Conservation (phyloP, 53 echinoderm and acorn worm species). For the Hippasteria phrygiana region DNA sequence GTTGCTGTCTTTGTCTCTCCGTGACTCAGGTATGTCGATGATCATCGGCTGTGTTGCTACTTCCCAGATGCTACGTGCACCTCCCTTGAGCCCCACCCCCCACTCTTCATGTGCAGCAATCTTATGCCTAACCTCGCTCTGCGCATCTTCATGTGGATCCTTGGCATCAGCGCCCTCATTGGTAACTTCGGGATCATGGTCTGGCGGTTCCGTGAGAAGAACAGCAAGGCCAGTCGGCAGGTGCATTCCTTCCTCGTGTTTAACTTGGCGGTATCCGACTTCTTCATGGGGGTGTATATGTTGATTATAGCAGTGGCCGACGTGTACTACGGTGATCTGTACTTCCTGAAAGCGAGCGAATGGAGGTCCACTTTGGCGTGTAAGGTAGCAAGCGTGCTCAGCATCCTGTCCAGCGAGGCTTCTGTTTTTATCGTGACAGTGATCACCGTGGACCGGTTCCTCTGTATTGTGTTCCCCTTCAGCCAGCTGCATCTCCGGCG, state of each 20-base stretch:
- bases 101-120: constrained; percentile 64
- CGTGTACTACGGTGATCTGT: constrained; percentile 53
- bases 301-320: constrained; percentile 68
- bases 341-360: constrained; percentile 57
- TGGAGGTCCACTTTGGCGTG: constrained; percentile 66
- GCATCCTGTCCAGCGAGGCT: constrained; percentile 72
- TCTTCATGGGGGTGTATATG: constrained; percentile 80
- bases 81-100: constrained; percentile 48
- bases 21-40: constrained; percentile 53
- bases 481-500: constrained; percentile 55
- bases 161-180: constrained; percentile 65
- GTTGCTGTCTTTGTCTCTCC: not conserved
- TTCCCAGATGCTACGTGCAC: constrained; percentile 27
- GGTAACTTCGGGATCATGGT: constrained; percentile 54
- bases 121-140: constrained; percentile 38
- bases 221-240: constrained; percentile 37
- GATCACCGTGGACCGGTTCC: constrained; percentile 70
- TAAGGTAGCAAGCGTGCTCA: constrained; percentile 69
- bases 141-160: constrained; percentile 62
- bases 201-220: constrained; percentile 46
- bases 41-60: constrained; percentile 69
- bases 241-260: constrained; percentile 65
- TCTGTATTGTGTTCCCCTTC: constrained; percentile 73
- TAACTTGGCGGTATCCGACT: constrained; percentile 64
- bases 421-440: constrained; percentile 76